Base-by-base conservation (phyloP, 2,797 vertebrate genomes). In the Percopsis omiscomaycus region DNA sequence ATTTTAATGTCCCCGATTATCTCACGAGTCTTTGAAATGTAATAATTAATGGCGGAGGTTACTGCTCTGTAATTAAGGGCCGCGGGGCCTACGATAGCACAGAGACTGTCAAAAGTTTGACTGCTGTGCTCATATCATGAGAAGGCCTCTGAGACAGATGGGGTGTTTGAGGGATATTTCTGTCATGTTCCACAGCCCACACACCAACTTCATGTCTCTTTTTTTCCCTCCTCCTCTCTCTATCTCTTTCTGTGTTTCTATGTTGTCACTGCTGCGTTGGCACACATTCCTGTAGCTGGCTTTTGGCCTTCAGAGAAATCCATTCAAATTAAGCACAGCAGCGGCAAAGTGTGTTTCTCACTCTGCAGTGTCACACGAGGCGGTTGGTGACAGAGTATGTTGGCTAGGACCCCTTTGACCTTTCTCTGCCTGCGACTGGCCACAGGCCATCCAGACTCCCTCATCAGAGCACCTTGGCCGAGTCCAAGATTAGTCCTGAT, bases 11-110 rank as follows among this genome's bases (percentile, higher is more conserved):
- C 75, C 73, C 69, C 5, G 81, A 91, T 90, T 89, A 89, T 85
- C 80, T 80, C 65, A 62, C 71, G 84, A 76, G 82, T 83, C 81
- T 89, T 87, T 84, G 78, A 92, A 89, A 86, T 77, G 85, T 78
- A 84, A 85, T 80, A 87, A 86, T 90, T 89, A 90, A 86, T 82
- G 82, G 86, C 77, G 78, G 79, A 80, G 88, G 88, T 86, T 85
- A 88, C 51, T 59, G 82, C 80, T 86, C 81, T 69, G 88, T 90
- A 90, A 92, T 89, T 88, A 87, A 89, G 84, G 79, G 73, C 86
- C 83, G 83, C 77, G 29, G 83, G 84, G 81, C 75, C 73, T 76
- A 56, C 70, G 81, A 86, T 83, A 85, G 84, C 84, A 81, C 78
- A 68, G 71, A 81, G 79, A 86, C 82, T 78, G 82, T 74, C 83